These are phyloP conservation scores for Oncorhynchus gorbuscha DNA, from an alignment of 2,113 vertebrate species.

Conservation along the genomic window DNA sequence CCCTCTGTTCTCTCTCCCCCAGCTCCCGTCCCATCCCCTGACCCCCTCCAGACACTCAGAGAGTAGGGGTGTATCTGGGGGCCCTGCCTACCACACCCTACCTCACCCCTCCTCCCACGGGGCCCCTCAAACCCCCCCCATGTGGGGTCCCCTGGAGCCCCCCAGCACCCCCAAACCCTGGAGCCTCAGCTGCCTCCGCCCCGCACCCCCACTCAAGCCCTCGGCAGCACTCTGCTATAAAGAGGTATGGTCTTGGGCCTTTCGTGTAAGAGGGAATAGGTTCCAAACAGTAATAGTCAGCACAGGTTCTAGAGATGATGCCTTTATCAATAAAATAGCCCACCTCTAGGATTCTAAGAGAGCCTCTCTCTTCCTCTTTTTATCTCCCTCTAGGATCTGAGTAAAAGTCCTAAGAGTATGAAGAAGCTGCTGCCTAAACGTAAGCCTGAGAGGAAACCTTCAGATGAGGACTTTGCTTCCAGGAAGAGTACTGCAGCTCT, in stretches of 20 bases:
- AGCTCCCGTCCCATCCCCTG: constrained; percentile 87
- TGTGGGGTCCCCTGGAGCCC: constrained; percentile 90
- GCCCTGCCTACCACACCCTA: constrained; percentile 85
- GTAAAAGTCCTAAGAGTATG: constrained; percentile 95
- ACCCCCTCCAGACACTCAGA: constrained; percentile 88
- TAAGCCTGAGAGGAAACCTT: constrained; percentile 94
- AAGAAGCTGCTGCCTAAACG: constrained; percentile 96
- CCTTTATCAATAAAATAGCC: background rate
- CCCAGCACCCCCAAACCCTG: constrained; percentile 91
- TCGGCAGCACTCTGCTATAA: constrained; percentile 93
- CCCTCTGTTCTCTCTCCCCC: constrained; percentile 7
- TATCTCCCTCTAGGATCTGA: constrained; percentile 79
- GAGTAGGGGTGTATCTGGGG: constrained; percentile 76
- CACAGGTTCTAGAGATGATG: no score
- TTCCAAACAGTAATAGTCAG: background rate
- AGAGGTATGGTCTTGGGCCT: constrained; percentile 77
- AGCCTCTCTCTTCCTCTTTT: background rate
- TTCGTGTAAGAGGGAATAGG: background rate
- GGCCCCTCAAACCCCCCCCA: constrained; percentile 76
- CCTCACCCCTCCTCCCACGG: constrained; percentile 85
- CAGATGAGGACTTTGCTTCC: constrained; percentile 91
- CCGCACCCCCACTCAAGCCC: constrained; percentile 88
- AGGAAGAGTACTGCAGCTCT: constrained; percentile 96
- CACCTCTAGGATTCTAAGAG: background rate
- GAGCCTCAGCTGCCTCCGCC: constrained; percentile 96